These are phyloP conservation scores for Drosophila santomea DNA, from an alignment of 1,140 invertebrate species.

Conservation along the genomic window DNA sequence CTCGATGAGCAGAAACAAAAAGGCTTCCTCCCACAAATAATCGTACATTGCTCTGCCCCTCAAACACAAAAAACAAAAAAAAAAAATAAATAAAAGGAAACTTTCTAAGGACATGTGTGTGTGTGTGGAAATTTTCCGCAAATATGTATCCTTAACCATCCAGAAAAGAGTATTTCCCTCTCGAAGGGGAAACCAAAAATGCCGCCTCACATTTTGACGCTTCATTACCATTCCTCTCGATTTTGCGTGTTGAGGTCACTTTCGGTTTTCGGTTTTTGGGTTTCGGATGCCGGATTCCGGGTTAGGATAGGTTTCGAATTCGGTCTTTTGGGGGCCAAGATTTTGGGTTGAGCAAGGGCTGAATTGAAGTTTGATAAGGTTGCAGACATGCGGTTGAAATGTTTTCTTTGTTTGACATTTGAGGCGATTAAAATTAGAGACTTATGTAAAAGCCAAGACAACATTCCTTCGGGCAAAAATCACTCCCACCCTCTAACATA, in stretches of 20 bases:
- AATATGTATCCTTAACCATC: slow-evolving; percentile 17
- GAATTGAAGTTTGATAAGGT: slow-evolving; percentile 32
- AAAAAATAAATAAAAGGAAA: slow-evolving; percentile 11
- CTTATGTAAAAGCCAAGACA: slow-evolving; percentile 28
- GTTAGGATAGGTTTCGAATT: not conserved
- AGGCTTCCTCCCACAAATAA: slow-evolving; percentile 53
- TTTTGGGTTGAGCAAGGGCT: slow-evolving; percentile 19
- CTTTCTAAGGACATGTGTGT: slow-evolving; percentile 13
- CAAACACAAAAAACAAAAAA: not conserved
- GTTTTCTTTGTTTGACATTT: slow-evolving; percentile 44
- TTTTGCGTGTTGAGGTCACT: slow-evolving; percentile 49
- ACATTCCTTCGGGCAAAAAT: slow-evolving; percentile 18
- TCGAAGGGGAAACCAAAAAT: slow-evolving; percentile 35
- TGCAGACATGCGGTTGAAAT: slow-evolving; percentile 12
- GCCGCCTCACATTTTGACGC: slow-evolving; percentile 49
- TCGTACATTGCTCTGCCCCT: slow-evolving; percentile 51
- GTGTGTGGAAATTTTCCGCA: slow-evolving; percentile 3
- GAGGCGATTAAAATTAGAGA: slow-evolving; percentile 41
- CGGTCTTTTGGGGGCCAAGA: slow-evolving; percentile 22
- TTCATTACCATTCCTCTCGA: slow-evolving; percentile 45
- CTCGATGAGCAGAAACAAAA: slow-evolving; percentile 43
- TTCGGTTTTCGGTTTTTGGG: slow-evolving; percentile 28
- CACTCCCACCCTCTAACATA: too few relatives aligned
- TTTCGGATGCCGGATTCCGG: slow-evolving; percentile 6
- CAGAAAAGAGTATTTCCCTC: slow-evolving; percentile 1